phyloP scores from a whole-genome alignment of 2,888 invertebrate genomes.

The Epinotia demarniana region DNA sequence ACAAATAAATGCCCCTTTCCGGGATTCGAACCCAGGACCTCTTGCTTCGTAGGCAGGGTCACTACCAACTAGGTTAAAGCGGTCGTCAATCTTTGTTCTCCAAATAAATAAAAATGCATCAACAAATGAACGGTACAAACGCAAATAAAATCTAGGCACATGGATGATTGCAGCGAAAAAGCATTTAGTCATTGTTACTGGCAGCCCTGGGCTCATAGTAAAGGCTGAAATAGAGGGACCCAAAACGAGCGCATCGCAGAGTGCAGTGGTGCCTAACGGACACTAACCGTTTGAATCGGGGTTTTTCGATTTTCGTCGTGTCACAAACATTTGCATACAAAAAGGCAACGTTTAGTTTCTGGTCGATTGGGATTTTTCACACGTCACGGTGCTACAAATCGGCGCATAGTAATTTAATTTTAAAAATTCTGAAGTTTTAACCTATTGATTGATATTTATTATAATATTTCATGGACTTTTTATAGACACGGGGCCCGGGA shows the following conservation, averaged over 20 bases:
- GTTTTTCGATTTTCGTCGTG: slow-evolving; percentile 25
- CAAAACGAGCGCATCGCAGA: neutral
- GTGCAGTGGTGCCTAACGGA: slow-evolving; percentile 31
- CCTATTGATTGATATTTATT: too few species aligned
- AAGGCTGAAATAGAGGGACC: slow-evolving; percentile 17
- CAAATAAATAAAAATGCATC: neutral
- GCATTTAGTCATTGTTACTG: slow-evolving; percentile 4
- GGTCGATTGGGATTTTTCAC: slow-evolving; percentile 33
- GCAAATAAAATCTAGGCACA: neutral
- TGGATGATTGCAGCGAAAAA: neutral
- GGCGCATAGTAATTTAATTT: neutral
- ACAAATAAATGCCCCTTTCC: too few species aligned
- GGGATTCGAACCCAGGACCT: too few species aligned
- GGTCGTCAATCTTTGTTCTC: too few species aligned
- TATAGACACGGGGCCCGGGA: too few species aligned
- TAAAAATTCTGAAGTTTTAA: neutral
- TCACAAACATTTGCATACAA: slow-evolving; percentile 34
- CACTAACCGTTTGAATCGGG: slow-evolving; percentile 37
- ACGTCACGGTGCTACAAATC: slow-evolving; percentile 21
- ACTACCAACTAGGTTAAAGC: too few species aligned
- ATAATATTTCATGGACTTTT: too few species aligned
- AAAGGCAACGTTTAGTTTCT: slow-evolving; percentile 33
- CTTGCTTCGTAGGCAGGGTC: too few species aligned
- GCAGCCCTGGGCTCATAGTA: slow-evolving; percentile 4
- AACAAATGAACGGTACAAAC: neutral